Evolutionary conservation across 1,140 invertebrate genomes (phyloP), one percentile per base, ranked within the genome.

Genomic region (Heliconius congener): DNA sequence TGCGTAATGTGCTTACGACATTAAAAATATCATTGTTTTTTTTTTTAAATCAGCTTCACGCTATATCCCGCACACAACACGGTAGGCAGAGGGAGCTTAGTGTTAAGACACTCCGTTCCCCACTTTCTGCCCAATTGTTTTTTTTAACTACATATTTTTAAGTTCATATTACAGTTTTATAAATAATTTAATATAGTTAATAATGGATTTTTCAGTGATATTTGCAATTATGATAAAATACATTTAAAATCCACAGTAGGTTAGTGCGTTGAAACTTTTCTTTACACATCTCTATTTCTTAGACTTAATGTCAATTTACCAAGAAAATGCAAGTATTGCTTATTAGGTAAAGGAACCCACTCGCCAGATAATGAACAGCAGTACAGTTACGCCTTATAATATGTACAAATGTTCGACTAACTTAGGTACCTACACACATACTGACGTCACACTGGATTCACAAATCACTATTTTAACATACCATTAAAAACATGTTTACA

Each of bases 1-100:
- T 66, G 60, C 60, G 60, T 66, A 66, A 66, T 66, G 60, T 30
- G 4, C n/a, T 66, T 66, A 66, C 60, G 60, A 66, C 60, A 66
- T 30, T 30, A 30, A 66, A 30, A 30, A 23, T 30, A 66, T 66
- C 60, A 30, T 66, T 66, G 23, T 66, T 16, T 13, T 66, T 34
- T 42, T 39, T 30, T 30, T 23, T 0, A 23, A 23, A 23, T 23
- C 23, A 23, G 23, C 23, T 23, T 23, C 23, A 23, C 23, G 23
- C 23, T 23, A 0, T 23, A 23, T 23, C 23, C 23, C 23, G 23
- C 23, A 23, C 23, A 23, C 23, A 23, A 23, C 23, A 23, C 23
- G 23, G 23, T 23, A 23, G 23, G 23, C 23, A 23, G 23, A 23
- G 23, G 23, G 23, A 23, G 23, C 23, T 0, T 23, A 23, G 23